These are phyloP conservation scores for Hiodon alosoides DNA, from an alignment of 2,113 vertebrate species.

Conservation along the genomic window DNA sequence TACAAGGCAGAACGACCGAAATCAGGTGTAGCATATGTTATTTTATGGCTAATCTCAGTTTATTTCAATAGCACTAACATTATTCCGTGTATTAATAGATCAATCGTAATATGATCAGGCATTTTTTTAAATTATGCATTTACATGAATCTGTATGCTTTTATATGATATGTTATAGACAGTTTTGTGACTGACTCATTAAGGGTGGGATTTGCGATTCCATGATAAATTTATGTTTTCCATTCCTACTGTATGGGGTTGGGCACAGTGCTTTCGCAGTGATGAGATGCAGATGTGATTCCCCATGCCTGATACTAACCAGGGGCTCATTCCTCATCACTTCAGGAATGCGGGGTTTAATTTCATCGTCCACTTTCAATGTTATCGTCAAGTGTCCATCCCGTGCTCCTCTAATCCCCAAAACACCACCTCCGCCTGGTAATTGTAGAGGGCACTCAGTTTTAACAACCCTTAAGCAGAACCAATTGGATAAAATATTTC, in stretches of 20 bases:
- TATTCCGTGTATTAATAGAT: not conserved
- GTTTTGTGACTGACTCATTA: slow-evolving; percentile 10
- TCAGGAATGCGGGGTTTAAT: slow-evolving; percentile 42
- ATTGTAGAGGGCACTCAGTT: too few species aligned
- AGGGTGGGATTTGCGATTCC: slow-evolving; percentile 27
- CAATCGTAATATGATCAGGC: not conserved
- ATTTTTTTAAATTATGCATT: not conserved
- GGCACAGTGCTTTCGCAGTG: slow-evolving; percentile 30
- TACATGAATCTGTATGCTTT: not conserved
- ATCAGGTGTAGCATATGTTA: not conserved
- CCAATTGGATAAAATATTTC: not conserved
- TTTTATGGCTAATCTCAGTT: not conserved
- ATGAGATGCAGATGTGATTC: slow-evolving; percentile 35
- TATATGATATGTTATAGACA: not conserved
- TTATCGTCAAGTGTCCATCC: slow-evolving; percentile 30
- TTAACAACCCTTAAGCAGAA: not conserved
- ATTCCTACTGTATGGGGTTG: slow-evolving; percentile 23
- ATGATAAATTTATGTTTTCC: slow-evolving; percentile 33
- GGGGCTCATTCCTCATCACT: slow-evolving; percentile 36
- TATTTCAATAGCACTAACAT: too few species aligned
- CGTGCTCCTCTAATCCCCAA: slow-evolving; percentile 29
- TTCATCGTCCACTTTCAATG: slow-evolving; percentile 48
- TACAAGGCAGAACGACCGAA: not conserved
- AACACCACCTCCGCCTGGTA: not conserved
- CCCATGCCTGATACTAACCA: slow-evolving; percentile 48